Evolutionary conservation across 2,113 vertebrate genomes (phyloP).

Genomic region (Ptilonorhynchus violaceus): DNA sequence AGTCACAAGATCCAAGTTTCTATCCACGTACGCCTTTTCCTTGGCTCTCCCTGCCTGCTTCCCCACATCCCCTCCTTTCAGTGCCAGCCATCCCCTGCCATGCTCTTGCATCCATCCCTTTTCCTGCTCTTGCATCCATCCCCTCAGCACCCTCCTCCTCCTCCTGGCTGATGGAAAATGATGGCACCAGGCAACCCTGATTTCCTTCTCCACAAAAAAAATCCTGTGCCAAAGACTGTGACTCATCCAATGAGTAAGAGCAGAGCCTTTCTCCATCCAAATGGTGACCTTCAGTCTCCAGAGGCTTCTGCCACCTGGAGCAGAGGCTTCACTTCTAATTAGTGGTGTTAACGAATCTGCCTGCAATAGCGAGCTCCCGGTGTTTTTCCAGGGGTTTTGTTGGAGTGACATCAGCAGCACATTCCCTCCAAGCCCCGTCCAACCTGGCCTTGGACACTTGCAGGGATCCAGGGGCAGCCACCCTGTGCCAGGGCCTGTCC

Average conservation of each 20-base stretch:
- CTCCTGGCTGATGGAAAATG: neutral
- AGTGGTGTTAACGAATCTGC: neutral
- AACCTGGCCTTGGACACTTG: rapidly evolving
- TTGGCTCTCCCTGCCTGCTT: neutral
- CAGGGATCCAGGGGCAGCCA: neutral
- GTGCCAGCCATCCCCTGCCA: neutral
- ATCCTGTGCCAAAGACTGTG: neutral
- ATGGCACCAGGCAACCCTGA: neutral
- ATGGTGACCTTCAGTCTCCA: neutral
- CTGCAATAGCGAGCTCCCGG: neutral
- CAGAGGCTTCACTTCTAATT: neutral
- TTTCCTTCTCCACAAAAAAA: neutral
- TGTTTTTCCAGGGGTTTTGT: neutral
- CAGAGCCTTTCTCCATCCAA: neutral
- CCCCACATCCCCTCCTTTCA: neutral
- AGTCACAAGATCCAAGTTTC: rapidly evolving
- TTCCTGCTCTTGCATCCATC: neutral
- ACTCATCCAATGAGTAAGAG: neutral
- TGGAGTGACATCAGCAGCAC: neutral
- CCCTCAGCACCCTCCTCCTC: neutral
- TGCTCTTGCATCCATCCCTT: neutral
- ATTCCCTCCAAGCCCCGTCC: neutral
- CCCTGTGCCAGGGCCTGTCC: neutral
- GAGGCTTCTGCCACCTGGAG: neutral
- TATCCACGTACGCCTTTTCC: rapidly evolving